Evolutionary conservation across 2,113 vertebrate species (phyloP), one percentile per base, ranked within the genome.

Genomic region (Heliornis fulica): DNA sequence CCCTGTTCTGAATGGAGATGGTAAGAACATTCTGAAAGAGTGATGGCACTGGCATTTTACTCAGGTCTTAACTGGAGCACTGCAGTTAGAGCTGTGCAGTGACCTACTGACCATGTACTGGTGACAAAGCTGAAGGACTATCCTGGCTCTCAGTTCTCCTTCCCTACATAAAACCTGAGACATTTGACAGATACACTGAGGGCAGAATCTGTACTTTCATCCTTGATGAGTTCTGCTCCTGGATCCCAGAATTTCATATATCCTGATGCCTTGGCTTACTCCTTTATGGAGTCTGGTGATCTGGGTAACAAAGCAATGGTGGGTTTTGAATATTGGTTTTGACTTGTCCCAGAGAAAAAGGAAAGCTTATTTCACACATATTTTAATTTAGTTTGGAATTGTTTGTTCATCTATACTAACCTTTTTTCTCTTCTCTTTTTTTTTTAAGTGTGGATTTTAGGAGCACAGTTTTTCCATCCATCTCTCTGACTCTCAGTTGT

Each of bases 71-170:
- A 14, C 22, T 46, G 22, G 36, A 63, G 16, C 78, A 78, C 36
- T 61, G 45, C 61, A 48, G 3, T 40, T n/a, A 25, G 36, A 63
- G 16, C 78, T 82, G 41, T 61, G 45, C 61, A 48, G 3, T 40
- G 31, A 56, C 31, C 53, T 69, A 0, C 12, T 69, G 59, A n/a
- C 53, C 23, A 9, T 6, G 26, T 71, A 14, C 46, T 63, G 59
- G 48, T 83, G 71, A 45, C 57, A 54, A 88, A 87, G 53, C 43
- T 72, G 50, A 43, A 54, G 50, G 22, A 15, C 10, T 50, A 8
- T 40, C 25, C 63, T 61, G n/a, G 25, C 3, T 38, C 38, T 74
- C 0, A 0, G 7, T 45, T 83, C 26, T 80, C 45, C 45, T 69
- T 81, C 63, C 53, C 18, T 60, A 3, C 28, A 4, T 72, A 13